Conservation (phyloP, 2,888 invertebrate genomes). For the Eutolmus rufibarbis region DNA sequence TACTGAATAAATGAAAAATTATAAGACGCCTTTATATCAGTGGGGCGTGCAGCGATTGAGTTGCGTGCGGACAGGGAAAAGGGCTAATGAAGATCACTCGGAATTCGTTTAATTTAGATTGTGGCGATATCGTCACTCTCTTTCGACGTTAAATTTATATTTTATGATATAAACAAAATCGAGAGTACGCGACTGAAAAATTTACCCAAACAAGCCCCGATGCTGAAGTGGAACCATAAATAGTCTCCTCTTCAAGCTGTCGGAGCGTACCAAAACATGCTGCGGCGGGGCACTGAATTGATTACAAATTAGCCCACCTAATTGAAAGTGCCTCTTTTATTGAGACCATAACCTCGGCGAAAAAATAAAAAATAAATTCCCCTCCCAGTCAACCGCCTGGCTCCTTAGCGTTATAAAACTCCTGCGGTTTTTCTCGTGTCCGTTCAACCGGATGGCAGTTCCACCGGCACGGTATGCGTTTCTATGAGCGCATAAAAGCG, state of each 20-base stretch:
- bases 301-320: conserved; percentile 24
- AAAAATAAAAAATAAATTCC: not conserved
- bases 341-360: not conserved
- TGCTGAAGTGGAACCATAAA: conserved; percentile 1
- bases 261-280: not conserved
- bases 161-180: not conserved
- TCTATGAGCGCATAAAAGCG: conserved; percentile 1
- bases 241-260: conserved; percentile 2
- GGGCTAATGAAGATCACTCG: not conserved
- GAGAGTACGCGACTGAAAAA: not conserved
- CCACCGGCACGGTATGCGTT: not conserved
- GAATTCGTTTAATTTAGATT: not conserved
- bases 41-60: not conserved
- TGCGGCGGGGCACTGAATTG: not conserved
- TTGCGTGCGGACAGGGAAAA: not conserved
- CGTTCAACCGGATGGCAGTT: not conserved
- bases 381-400: not conserved
- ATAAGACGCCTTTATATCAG: not conserved
- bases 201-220: not conserved
- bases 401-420: not conserved
- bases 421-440: not conserved
- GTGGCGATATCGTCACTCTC: not conserved
- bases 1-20: not conserved
- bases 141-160: not conserved
- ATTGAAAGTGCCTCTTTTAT: conserved; percentile 19